Evolutionary conservation across 2,113 vertebrate species (phyloP).

Genomic region (Rhinoderma darwinii): DNA sequence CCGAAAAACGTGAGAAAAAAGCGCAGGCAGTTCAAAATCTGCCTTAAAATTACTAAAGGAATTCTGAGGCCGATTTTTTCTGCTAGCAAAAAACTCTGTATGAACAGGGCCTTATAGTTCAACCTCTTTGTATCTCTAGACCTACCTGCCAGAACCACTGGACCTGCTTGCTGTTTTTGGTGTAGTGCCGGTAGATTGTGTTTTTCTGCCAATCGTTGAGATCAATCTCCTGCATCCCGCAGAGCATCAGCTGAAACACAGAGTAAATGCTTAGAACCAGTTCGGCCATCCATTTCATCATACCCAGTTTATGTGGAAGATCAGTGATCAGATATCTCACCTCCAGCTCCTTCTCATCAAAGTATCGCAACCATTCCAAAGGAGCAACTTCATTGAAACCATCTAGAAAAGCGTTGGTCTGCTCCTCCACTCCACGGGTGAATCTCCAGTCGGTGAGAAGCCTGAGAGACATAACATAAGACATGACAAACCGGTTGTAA

Average conservation of each 20-base stretch:
- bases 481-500: neutral
- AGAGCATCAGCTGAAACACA: slow-evolving; percentile 89
- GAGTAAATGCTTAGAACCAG: slow-evolving; percentile 30
- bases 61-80: no score
- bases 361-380: slow-evolving; percentile 95
- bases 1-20: no score
- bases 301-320: neutral
- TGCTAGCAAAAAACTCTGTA: no score
- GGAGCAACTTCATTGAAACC: slow-evolving; percentile 98
- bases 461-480: slow-evolving; percentile 69
- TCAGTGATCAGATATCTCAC: slow-evolving; percentile 63
- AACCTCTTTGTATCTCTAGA: neutral
- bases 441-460: slow-evolving; percentile 97
- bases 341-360: slow-evolving; percentile 97
- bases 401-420: slow-evolving; percentile 96
- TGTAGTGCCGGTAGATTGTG: slow-evolving; percentile 96
- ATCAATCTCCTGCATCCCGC: slow-evolving; percentile 98
- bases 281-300: neutral
- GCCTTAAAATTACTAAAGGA: no score
- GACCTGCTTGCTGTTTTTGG: slow-evolving; percentile 98
- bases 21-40: no score
- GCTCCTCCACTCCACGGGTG: slow-evolving; percentile 93
- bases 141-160: slow-evolving; percentile 99
- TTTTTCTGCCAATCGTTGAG: slow-evolving; percentile 96
- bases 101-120: no score